Base-by-base conservation (phyloP, 2,888 invertebrate genomes). In the Callinectes sapidus region DNA sequence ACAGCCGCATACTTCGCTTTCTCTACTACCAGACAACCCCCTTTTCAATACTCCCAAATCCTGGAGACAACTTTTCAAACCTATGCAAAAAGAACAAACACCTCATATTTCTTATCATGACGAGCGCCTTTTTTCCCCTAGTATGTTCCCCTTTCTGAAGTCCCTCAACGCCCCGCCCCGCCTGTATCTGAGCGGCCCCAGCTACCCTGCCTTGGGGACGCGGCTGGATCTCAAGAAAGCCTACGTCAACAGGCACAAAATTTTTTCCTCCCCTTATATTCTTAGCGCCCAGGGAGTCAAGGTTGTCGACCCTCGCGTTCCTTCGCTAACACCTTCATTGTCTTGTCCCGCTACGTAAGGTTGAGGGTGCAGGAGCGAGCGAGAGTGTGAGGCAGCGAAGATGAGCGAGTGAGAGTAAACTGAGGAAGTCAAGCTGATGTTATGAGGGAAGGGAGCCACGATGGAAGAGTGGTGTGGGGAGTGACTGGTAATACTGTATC, bases 261-360 rank as follows among this genome's bases (percentile, higher is more conserved):
- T 81, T 81, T 81, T 81, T 81, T 35, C 81, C 16, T 81, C 81
- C 35, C 35, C 32, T 81, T 81, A 81, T 81, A 81, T 81, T 81
- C 81, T 81, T 35, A 81, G 35, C 81, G 35, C 35, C 35, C 35
- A 32, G 81, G 81, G 81, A 35, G 81, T 81, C 81, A 81, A 81
- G 81, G 81, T 81, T 81, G 35, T 81, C 81, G 81, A 81, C 81
- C 81, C 81, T 81, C 81, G 18, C 35, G 81, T 81, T 81, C 81
- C 35, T 35, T 81, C 32, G 13, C 32, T 71, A 6, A n/a, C 71
- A 32, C 35, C 13, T 14, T 32, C 81, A 81, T 81, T 81, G 81
- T 81, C 81, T 81, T 81, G 18, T 81, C 81, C 81, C 81, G 81
- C 81, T 81, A 81, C 35, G 81, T n/a, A 81, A 81, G 81, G 81